phyloP scores from a whole-genome alignment of 2,888 invertebrate species.

The Acrocera orbiculus region DNA sequence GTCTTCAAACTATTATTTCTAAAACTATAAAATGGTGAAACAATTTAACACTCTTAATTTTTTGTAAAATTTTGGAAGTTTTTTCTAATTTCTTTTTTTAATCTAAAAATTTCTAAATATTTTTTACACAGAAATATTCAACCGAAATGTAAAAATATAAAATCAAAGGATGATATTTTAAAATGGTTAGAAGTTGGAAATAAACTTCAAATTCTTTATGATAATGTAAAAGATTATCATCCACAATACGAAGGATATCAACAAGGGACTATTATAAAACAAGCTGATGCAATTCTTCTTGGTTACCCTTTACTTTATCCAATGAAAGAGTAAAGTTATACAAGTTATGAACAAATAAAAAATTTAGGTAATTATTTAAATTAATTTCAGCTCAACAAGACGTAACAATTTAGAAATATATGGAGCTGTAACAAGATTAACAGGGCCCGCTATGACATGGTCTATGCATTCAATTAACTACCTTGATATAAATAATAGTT shows the following conservation, averaged over 20 bases:
- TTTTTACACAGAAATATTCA: too few relatives aligned
- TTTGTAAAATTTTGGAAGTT: too few relatives aligned
- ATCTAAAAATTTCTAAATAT: too few relatives aligned
- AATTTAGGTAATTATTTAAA: not conserved
- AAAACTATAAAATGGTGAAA: too few relatives aligned
- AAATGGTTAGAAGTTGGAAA: constrained; percentile 33
- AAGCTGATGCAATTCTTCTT: constrained; percentile 40
- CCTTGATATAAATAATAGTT: constrained; percentile 29
- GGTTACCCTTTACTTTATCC: constrained; percentile 39
- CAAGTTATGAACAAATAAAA: not conserved
- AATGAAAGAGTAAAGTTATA: constrained; percentile 33
- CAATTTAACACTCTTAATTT: too few relatives aligned
- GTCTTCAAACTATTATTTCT: too few relatives aligned
- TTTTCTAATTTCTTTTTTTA: too few relatives aligned
- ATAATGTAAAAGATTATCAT: constrained; percentile 35
- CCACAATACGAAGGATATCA: constrained; percentile 38
- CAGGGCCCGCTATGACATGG: constrained; percentile 46
- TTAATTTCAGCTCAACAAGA: constrained; percentile 20
- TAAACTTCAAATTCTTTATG: constrained; percentile 36
- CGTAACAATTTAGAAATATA: constrained; percentile 38
- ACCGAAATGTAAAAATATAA: constrained; percentile 5
- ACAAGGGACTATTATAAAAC: constrained; percentile 34
- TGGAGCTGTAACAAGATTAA: constrained; percentile 35
- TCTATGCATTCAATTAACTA: constrained; percentile 42
- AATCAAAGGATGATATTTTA: not conserved